phyloP scores from a whole-genome alignment of 2,888 invertebrate genomes.

The Eupithecia tripunctaria region DNA sequence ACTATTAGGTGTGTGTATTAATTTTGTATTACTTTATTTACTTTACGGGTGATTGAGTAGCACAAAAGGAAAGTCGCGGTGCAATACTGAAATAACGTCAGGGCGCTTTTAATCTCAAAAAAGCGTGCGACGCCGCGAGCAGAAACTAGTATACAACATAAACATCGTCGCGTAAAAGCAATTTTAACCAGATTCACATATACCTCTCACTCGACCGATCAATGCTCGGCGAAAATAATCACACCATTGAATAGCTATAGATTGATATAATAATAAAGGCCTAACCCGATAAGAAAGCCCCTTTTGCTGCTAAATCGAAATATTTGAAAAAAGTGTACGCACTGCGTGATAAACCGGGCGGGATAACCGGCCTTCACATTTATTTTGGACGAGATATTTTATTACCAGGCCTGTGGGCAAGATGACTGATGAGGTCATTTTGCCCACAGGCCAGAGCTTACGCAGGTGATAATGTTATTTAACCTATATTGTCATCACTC shows the following conservation, averaged over 20 bases:
- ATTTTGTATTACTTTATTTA: no score
- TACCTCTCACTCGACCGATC: conserved; percentile 1
- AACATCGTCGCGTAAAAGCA: background rate
- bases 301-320: conserved; percentile 45
- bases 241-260: conserved; percentile 41
- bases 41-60: no score
- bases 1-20: no score
- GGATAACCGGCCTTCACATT: background rate
- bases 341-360: conserved; percentile 15
- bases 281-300: conserved; percentile 46
- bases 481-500: background rate
- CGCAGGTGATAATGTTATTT: background rate
- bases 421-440: background rate
- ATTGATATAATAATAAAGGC: conserved; percentile 47
- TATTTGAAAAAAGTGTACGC: conserved; percentile 41
- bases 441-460: background rate
- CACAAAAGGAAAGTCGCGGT: no score
- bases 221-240: conserved; percentile 19
- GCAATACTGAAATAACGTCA: no score
- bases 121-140: no score
- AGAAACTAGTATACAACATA: background rate
- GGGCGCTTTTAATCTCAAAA: no score
- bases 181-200: conserved; percentile 1
- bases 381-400: background rate
- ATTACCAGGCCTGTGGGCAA: no score